phyloP scores from a whole-genome alignment of 2,113 vertebrate genomes.

The Bufo gargarizans region DNA sequence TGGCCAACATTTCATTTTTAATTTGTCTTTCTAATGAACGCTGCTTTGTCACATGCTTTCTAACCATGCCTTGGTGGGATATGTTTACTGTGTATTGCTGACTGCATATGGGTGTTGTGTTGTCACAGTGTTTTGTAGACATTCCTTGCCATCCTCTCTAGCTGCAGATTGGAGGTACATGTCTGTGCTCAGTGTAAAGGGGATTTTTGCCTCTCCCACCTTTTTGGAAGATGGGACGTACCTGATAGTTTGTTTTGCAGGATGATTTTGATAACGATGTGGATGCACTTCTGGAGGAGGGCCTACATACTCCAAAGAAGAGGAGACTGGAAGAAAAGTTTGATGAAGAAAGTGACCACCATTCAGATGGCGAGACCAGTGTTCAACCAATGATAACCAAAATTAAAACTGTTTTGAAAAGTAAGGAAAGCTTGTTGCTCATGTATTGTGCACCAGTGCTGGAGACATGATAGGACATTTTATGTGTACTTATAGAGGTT shows the following conservation, averaged over 20 bases:
- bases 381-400: constrained; percentile 99
- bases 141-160: constrained; percentile 36
- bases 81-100: constrained; percentile 16
- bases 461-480: neutral
- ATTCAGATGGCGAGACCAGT: constrained; percentile 89
- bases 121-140: constrained; percentile 23
- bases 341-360: constrained; percentile 89
- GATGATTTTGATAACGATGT: constrained; percentile 99
- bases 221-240: constrained; percentile 57
- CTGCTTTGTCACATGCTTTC: constrained; percentile 29
- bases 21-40: neutral
- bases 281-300: constrained; percentile 94
- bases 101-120: constrained; percentile 18
- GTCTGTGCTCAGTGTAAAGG: constrained; percentile 36
- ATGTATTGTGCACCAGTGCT: neutral
- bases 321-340: constrained; percentile 89
- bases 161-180: constrained; percentile 44
- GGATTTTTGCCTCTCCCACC: constrained; percentile 36
- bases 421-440: constrained; percentile 74
- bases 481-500: neutral
- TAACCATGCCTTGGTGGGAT: constrained; percentile 26
- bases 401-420: constrained; percentile 99
- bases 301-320: constrained; percentile 93
- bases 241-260: constrained; percentile 83
- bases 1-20: constrained; percentile 23